Conservation (phyloP, 2,113 vertebrate genomes). For the Galbula dea region DNA sequence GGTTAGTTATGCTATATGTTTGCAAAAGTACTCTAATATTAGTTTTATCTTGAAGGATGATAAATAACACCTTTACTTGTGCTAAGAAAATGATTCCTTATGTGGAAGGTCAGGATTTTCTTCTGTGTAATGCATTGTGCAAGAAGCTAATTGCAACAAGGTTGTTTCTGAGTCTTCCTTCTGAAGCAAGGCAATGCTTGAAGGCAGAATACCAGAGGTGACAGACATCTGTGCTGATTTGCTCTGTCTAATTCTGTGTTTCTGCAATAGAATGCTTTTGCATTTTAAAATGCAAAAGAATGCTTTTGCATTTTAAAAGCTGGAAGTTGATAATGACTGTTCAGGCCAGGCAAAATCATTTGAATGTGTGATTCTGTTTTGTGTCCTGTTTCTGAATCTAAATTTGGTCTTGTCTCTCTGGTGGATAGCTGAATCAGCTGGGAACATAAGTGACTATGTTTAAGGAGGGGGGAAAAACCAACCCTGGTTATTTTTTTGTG, state of each 20-base stretch:
- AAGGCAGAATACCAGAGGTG: conserved; percentile 43
- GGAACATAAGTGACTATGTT: background rate
- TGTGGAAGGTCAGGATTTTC: background rate
- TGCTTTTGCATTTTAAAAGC: conserved; percentile 4
- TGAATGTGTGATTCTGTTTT: background rate
- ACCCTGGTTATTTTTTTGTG: background rate
- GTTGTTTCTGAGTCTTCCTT: background rate
- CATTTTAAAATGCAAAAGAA: too few species aligned
- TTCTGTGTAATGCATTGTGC: background rate
- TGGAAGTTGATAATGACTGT: background rate
- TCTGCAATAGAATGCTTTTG: background rate
- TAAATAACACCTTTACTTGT: background rate
- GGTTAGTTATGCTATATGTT: background rate
- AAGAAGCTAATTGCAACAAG: conserved; percentile 23
- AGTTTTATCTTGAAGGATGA: background rate
- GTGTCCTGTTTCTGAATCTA: background rate
- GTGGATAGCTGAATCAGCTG: background rate
- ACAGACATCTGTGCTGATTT: conserved; percentile 22
- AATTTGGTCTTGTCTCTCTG: background rate
- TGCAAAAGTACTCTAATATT: background rate
- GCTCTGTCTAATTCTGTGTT: conserved; percentile 14
- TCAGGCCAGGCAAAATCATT: background rate
- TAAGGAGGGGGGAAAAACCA: background rate
- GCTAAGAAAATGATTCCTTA: background rate
- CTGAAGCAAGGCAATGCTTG: background rate